These are phyloP conservation scores for Steatornis caripensis DNA, from an alignment of 2,113 vertebrate species.

Conservation along the genomic window DNA sequence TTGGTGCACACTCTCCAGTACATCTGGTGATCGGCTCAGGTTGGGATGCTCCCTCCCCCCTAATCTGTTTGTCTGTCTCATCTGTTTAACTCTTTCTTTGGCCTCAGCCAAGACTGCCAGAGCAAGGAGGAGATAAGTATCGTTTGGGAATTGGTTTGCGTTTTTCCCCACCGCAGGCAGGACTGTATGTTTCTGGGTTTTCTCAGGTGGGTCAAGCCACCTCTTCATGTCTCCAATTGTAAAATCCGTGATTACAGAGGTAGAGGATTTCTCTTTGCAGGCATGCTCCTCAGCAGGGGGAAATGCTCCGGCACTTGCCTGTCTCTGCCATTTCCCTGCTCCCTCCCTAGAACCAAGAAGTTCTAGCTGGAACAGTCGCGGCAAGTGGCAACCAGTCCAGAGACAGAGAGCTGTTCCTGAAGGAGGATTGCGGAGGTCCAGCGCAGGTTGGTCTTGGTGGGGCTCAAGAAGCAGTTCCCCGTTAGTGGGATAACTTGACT, in stretches of 20 bases:
- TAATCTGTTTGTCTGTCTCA: background rate
- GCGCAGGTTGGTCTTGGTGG: background rate
- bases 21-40: conserved; percentile 23
- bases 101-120: background rate
- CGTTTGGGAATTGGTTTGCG: background rate
- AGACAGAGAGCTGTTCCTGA: background rate
- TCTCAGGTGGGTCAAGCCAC: background rate
- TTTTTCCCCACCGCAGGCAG: background rate
- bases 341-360: background rate
- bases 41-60: background rate
- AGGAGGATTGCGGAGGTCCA: background rate
- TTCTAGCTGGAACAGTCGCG: background rate
- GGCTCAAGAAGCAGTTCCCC: background rate
- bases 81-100: conserved; percentile 3
- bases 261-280: background rate
- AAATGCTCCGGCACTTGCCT: background rate
- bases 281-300: background rate
- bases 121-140: background rate
- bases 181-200: background rate
- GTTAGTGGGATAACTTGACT: background rate
- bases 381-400: background rate
- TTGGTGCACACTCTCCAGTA: background rate
- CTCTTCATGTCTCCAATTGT: background rate
- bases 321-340: background rate
- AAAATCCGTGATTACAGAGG: background rate